Evolutionary conservation across 1,140 invertebrate species (phyloP).

Genomic region (Leptinotarsa undecemlineata): DNA sequence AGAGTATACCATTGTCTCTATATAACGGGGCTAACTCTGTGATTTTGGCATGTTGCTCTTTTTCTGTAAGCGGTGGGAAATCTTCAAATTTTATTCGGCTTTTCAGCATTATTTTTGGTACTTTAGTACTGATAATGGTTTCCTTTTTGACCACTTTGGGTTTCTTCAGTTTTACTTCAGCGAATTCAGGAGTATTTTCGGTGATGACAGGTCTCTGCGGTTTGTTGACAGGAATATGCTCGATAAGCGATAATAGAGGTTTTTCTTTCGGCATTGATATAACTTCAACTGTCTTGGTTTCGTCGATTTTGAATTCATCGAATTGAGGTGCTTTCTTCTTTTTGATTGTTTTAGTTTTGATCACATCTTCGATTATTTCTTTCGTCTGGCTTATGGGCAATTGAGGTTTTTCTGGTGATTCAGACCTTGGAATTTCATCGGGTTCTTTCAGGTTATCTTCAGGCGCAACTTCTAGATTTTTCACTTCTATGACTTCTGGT

Average conservation of each 20-base stretch:
- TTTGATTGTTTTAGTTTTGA: conserved; percentile 33
- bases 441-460: neutral
- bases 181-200: conserved; percentile 43
- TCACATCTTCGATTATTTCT: conserved; percentile 17
- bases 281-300: conserved; percentile 52
- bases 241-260: conserved; percentile 22
- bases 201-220: conserved; percentile 32
- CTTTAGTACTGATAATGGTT: conserved; percentile 54
- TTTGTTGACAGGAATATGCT: conserved; percentile 29
- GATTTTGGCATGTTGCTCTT: conserved; percentile 58
- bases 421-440: neutral
- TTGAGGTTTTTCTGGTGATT: neutral
- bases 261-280: conserved; percentile 11
- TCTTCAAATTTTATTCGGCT: conserved; percentile 66
- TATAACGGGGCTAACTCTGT: conserved; percentile 60
- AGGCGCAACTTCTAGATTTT: neutral
- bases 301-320: neutral
- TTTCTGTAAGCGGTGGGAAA: conserved; percentile 59
- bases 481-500: neutral
- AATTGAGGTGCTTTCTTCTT: conserved; percentile 37
- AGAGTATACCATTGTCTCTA: conserved; percentile 67
- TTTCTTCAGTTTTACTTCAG: conserved; percentile 52
- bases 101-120: conserved; percentile 68
- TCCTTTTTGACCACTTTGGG: conserved; percentile 45
- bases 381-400: conserved; percentile 5